phyloP scores from a whole-genome alignment of 2,113 vertebrate species.

The Herpailurus yagouaroundi region DNA sequence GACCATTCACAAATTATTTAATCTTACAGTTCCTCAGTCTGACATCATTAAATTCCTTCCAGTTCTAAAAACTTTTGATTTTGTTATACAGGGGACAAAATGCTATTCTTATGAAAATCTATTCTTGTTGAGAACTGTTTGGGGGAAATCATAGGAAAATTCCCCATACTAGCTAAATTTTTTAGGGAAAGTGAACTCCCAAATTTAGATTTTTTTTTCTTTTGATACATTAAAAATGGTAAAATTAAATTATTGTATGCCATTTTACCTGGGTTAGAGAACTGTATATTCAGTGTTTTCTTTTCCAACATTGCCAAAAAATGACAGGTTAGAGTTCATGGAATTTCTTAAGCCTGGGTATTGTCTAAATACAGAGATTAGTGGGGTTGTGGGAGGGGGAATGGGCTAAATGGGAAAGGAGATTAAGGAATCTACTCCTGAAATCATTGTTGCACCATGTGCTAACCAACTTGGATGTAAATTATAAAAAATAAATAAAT shows the following conservation, averaged over 20 bases:
- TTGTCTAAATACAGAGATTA: background rate
- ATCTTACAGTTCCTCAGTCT: background rate
- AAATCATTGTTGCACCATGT: too few relatives aligned
- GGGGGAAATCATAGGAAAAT: conserved; percentile 12
- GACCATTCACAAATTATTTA: conserved; percentile 25
- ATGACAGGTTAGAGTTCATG: background rate
- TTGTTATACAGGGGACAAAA: conserved; percentile 5
- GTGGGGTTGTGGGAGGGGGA: too few relatives aligned
- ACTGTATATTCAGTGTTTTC: background rate
- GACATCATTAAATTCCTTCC: background rate
- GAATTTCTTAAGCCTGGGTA: background rate
- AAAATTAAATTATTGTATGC: conserved; percentile 26
- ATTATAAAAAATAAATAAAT: too few relatives aligned
- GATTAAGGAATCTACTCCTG: too few relatives aligned
- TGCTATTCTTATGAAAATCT: background rate
- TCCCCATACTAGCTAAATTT: background rate
- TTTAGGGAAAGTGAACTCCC: background rate
- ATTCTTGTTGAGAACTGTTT: background rate
- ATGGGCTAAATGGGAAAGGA: too few relatives aligned
- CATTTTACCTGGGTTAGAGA: background rate
- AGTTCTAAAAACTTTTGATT: conserved; percentile 31
- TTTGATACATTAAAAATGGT: conserved; percentile 27
- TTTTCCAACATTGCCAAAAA: background rate
- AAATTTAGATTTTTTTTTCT: conserved; percentile 10
- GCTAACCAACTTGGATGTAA: too few relatives aligned